Evolutionary conservation across 2,797 vertebrate genomes (phyloP).

Genomic region (Astyanax mexicanus): DNA sequence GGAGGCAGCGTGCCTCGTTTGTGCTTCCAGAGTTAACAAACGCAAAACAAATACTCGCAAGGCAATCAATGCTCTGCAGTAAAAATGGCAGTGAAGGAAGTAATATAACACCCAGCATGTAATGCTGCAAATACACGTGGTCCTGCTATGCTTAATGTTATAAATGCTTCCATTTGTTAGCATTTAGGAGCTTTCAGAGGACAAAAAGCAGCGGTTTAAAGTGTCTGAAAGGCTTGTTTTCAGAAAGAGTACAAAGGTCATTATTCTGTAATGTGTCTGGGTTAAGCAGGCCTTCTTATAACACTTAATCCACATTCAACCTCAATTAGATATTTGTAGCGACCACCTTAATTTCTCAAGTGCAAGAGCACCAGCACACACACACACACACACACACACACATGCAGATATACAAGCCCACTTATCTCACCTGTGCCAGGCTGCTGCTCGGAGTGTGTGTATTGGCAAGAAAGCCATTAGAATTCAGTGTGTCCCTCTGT

Average conservation of each 20-base stretch:
- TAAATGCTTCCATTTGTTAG: constrained; percentile 29
- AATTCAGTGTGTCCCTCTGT: constrained; percentile 51
- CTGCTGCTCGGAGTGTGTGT: constrained; percentile 32
- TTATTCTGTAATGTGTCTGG: constrained; percentile 17
- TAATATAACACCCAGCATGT: constrained; percentile 15
- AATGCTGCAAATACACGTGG: constrained; percentile 18
- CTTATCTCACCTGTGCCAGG: constrained; percentile 49
- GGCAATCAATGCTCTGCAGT: constrained; percentile 44
- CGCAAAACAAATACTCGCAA: constrained; percentile 46
- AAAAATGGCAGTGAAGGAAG: constrained; percentile 16
- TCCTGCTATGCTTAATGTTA: constrained; percentile 28
- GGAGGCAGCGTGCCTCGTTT: constrained; percentile 26
- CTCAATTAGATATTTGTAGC: constrained; percentile 31
- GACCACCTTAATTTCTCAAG: constrained; percentile 7
- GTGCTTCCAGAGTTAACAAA: constrained; percentile 35
- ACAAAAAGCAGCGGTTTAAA: constrained; percentile 16
- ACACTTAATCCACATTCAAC: constrained; percentile 3
- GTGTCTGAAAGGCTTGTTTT: constrained; percentile 31
- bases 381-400: constrained; percentile 22
- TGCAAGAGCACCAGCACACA: constrained; percentile 29
- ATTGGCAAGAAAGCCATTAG: constrained; percentile 50
- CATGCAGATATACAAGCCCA: constrained; percentile 29
- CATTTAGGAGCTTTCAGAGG: constrained; percentile 17
- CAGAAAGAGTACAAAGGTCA: constrained; percentile 29
- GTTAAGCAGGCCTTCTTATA: neutral